These are phyloP conservation scores for Diadophis punctatus DNA, from an alignment of 2,113 vertebrate species.

Conservation along the genomic window DNA sequence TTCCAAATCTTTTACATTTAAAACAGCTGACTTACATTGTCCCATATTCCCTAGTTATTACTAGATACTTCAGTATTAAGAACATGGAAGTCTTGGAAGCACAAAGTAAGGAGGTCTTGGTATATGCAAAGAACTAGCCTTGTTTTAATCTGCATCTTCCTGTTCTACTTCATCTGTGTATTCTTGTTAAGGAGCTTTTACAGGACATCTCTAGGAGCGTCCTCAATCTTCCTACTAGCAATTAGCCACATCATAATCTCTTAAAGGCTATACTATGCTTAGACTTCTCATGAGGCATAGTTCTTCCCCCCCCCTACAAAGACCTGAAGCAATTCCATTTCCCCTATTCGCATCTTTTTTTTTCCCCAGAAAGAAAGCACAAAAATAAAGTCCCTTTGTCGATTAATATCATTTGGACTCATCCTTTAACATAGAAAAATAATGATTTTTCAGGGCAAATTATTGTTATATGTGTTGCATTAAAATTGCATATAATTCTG, in stretches of 20 bases:
- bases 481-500: background rate
- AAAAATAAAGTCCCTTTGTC: background rate
- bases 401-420: background rate
- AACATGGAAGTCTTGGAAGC: background rate
- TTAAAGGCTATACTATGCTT: background rate
- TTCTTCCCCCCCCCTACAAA: background rate
- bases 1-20: background rate
- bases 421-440: background rate
- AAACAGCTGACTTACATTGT: background rate
- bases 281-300: background rate
- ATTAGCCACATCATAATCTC: background rate
- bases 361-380: background rate
- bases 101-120: background rate
- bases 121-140: background rate
- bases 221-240: constrained; percentile 9
- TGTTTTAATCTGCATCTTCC: constrained; percentile 2
- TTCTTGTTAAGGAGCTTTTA: constrained; percentile 14
- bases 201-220: background rate
- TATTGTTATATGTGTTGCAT: background rate
- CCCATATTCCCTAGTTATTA: background rate
- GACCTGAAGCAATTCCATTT: background rate
- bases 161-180: background rate
- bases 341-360: background rate
- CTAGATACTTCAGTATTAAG: background rate
- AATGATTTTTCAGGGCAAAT: background rate